Evolutionary conservation across 1,140 invertebrate genomes (phyloP), one percentile per base, ranked within the genome.

Genomic region (Battus philenor): DNA sequence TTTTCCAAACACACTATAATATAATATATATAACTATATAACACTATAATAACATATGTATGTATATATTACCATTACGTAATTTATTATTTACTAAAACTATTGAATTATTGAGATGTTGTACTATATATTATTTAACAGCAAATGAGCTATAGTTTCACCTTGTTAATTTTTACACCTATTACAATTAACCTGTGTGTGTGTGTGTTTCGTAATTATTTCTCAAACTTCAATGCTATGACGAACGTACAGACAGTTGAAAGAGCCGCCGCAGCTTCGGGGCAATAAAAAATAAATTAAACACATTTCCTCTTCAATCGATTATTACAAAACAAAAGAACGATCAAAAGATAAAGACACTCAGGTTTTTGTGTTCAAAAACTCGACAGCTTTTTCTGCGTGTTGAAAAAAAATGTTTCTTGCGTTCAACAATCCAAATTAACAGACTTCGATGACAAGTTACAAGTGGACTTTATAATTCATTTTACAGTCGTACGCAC

Each of bases 391-490:
- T 48, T 52, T 67, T 68, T 67, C 54, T 63, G 56, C 60, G 61
- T 69, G 68, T 68, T 57, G 57, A 60, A 60, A 59, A 52, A 30
- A 47, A 51, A 47, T 13, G 29, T 50, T 50, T 43, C 48, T 50
- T 50, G 54, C 43, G 43, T 47, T 50, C 54, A 47, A 61, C 67
- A 72, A 59, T 61, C 62, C 54, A 71, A 75, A 80, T 80, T 79
- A 76, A 75, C 72, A 74, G 72, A 80, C 73, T 72, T 67, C 63
- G 70, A 74, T 71, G 72, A 81, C 77, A 78, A 65, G 65, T 70
- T 66, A 77, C 76, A 79, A 80, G 73, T 74, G 69, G 47, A 59
- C 54, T 61, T 34, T 18, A 66, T 65, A 67, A 70, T 36, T 8
- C 43, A 54, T 24, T 29, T 36, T 50, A 46, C 49, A 51, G 46